Evolutionary conservation across 2,113 vertebrate genomes (phyloP).

Genomic region (Prunella himalayana): DNA sequence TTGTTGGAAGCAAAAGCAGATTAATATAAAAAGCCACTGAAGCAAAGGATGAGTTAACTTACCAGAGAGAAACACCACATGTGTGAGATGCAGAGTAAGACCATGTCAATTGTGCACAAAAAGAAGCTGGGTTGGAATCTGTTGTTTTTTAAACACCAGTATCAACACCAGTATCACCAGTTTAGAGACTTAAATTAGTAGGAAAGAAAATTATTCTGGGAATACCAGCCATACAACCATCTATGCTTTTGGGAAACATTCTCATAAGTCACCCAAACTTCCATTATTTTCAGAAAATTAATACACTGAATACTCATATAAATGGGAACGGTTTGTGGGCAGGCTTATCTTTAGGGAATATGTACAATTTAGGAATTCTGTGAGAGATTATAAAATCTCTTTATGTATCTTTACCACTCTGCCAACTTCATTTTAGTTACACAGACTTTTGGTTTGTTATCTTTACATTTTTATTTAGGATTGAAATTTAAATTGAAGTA

Average conservation of each 20-base stretch:
- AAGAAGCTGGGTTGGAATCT: neutral
- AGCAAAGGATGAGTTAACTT: neutral
- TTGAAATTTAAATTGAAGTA: neutral
- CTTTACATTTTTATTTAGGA: neutral
- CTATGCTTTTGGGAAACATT: neutral
- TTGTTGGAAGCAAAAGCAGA: neutral
- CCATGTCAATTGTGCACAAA: rapidly evolving
- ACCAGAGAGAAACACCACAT: neutral
- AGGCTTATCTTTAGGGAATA: neutral
- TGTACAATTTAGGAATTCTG: neutral
- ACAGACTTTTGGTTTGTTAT: neutral
- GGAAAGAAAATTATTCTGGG: neutral
- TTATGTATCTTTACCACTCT: neutral
- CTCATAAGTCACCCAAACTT: neutral
- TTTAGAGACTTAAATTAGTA: neutral
- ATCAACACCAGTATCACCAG: neutral
- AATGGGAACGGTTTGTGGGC: neutral
- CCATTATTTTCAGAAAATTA: neutral
- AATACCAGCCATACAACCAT: neutral
- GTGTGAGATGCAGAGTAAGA: neutral
- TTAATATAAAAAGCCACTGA: neutral
- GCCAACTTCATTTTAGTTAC: neutral
- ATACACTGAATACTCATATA: neutral
- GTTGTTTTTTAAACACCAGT: neutral
- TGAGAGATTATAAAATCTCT: neutral